Evolutionary conservation across 2,113 vertebrate species (phyloP).

Genomic region (Pitta sordida): DNA sequence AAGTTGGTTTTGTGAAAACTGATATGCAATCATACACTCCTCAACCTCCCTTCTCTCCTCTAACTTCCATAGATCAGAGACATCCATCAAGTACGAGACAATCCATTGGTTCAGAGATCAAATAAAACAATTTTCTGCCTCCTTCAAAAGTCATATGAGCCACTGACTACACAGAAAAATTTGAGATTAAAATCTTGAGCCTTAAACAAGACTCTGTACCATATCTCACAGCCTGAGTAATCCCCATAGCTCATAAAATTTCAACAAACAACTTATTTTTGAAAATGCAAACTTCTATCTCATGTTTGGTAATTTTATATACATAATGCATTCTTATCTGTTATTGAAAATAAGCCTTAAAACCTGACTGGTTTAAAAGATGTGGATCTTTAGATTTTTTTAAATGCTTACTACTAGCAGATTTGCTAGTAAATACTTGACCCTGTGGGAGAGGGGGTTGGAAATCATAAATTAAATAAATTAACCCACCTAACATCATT

Average conservation of each 20-base stretch:
- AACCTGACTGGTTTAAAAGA: neutral
- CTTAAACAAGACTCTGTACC: neutral
- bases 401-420: neutral
- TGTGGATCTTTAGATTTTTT: neutral
- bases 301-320: neutral
- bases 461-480: no score
- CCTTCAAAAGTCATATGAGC: neutral
- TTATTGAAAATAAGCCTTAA: neutral
- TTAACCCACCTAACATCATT: no score
- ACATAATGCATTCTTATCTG: neutral
- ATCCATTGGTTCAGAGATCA: neutral
- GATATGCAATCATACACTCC: neutral
- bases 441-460: rapidly evolving
- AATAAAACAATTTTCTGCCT: neutral
- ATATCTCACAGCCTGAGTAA: neutral
- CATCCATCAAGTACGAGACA: neutral
- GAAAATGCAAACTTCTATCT: neutral
- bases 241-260: neutral
- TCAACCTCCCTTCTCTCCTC: neutral
- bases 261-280: neutral
- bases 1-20: neutral
- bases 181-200: neutral
- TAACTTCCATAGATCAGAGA: neutral
- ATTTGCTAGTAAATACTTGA: neutral
- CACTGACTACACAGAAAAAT: neutral